A percentile compares a stretch with the other conserved stretches of the same genome.
phyloP scores from a whole-genome alignment of 2,797 vertebrate genomes.

The Acestrorhynchus altus region DNA sequence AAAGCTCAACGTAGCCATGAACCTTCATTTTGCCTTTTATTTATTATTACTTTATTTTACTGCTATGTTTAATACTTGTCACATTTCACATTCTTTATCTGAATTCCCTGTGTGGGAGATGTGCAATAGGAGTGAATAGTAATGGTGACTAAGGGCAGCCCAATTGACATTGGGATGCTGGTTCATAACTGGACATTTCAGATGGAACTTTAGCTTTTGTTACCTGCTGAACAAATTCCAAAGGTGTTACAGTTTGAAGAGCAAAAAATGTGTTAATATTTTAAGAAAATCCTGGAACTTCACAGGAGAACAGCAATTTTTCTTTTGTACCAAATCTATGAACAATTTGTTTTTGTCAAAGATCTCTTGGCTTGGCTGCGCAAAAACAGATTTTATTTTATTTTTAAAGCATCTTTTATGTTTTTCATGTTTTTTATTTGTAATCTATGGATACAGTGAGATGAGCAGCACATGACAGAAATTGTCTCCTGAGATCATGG shows the following conservation, averaged over 20 bases:
- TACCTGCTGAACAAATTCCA: slow-evolving; percentile 23
- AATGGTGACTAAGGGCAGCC: slow-evolving; percentile 15
- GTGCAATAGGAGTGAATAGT: slow-evolving; percentile 61
- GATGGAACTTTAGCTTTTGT: slow-evolving; percentile 19
- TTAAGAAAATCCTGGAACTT: too few species aligned
- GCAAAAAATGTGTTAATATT: too few species aligned
- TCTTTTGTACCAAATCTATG: slow-evolving; percentile 17
- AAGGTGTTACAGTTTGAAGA: slow-evolving; percentile 30
- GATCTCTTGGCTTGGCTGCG: slow-evolving; percentile 19
- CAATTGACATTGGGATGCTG: slow-evolving; percentile 29
- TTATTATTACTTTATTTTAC: slow-evolving; percentile 31
- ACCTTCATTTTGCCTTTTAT: slow-evolving; percentile 39
- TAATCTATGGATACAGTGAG: not conserved
- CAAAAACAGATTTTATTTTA: slow-evolving; percentile 30
- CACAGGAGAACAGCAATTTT: not conserved
- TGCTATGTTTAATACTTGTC: slow-evolving; percentile 46
- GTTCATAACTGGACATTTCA: slow-evolving; percentile 45
- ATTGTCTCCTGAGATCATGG: slow-evolving; percentile 1
- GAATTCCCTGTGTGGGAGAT: slow-evolving; percentile 51
- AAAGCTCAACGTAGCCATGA: slow-evolving; percentile 39
- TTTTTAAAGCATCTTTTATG: slow-evolving; percentile 38
- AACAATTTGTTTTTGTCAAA: slow-evolving; percentile 29
- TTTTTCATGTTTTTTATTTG: not conserved
- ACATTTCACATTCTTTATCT: slow-evolving; percentile 34
- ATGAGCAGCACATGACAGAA: not conserved